These are phyloP conservation scores for Corydoras sp. DNA, from an alignment of 2,113 vertebrate species.

Conservation along the genomic window DNA sequence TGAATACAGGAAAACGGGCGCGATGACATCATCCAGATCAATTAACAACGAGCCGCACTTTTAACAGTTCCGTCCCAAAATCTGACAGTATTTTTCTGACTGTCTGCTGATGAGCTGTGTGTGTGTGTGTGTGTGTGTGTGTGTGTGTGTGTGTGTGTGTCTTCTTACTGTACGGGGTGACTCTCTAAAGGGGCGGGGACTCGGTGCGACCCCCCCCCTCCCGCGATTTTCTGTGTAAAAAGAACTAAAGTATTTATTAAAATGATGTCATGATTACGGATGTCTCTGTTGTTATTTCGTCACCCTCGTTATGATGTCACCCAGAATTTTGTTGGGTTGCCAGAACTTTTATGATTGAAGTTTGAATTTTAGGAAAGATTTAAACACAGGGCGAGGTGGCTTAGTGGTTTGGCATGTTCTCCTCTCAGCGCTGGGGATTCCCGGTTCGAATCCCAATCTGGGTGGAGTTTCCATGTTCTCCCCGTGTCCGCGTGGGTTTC, in stretches of 20 bases:
- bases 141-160: conserved; percentile 32
- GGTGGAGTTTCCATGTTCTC: too few species aligned
- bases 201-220: conserved; percentile 40
- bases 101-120: conserved; percentile 18
- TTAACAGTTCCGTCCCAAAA: conserved; percentile 25
- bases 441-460: too few species aligned
- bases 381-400: too few species aligned
- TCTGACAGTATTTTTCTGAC: conserved; percentile 43
- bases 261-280: conserved; percentile 60
- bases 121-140: background rate
- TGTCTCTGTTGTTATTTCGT: too few species aligned
- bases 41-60: conserved; percentile 17
- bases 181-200: conserved; percentile 49
- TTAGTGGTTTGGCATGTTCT: too few species aligned
- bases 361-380: too few species aligned
- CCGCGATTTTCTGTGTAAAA: conserved; percentile 54
- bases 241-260: conserved; percentile 73
- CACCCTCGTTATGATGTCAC: too few species aligned
- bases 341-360: too few species aligned
- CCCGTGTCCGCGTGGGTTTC: too few species aligned
- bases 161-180: conserved; percentile 55
- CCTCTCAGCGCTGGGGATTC: too few species aligned
- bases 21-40: conserved; percentile 18
- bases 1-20: conserved; percentile 10
- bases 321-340: too few species aligned